These are phyloP conservation scores for Himalopsyche anomala DNA, from an alignment of 2,888 invertebrate genomes.

Conservation along the genomic window DNA sequence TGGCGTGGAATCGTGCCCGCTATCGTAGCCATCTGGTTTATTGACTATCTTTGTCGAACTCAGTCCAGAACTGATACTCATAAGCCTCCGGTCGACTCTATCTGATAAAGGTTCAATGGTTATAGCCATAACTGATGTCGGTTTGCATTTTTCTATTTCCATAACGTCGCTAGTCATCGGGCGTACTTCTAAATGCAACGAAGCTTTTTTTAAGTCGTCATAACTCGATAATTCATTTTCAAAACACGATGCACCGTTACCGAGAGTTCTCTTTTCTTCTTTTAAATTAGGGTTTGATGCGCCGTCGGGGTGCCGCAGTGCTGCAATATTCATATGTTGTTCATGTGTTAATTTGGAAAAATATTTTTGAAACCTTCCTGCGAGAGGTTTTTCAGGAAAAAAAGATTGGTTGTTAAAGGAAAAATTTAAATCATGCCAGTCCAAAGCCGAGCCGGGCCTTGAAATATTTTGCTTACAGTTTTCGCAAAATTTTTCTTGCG, in stretches of 20 bases:
- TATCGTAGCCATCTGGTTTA: constrained; percentile 85
- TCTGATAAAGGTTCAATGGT: constrained; percentile 80
- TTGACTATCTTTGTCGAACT: constrained; percentile 78
- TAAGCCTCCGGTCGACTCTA: constrained; percentile 79
- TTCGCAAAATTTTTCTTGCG: constrained; percentile 85
- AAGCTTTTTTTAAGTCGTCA: constrained; percentile 72
- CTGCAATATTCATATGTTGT: constrained; percentile 79
- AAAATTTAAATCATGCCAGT: constrained; percentile 79
- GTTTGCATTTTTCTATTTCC: constrained; percentile 65
- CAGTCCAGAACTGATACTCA: constrained; percentile 80
- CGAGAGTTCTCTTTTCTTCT: constrained; percentile 81
- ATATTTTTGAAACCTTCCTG: constrained; percentile 82
- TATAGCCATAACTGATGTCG: constrained; percentile 73
- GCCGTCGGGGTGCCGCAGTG: constrained; percentile 91
- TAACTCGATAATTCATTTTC: constrained; percentile 75
- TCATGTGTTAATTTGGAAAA: constrained; percentile 78
- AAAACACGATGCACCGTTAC: constrained; percentile 80
- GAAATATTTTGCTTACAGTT: constrained; percentile 85
- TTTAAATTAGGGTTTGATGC: constrained; percentile 94
- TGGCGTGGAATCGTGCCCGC: constrained; percentile 90
- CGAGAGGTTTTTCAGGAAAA: constrained; percentile 69
- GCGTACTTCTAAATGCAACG: constrained; percentile 66
- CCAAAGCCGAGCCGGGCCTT: constrained; percentile 81
- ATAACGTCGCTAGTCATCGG: constrained; percentile 69
- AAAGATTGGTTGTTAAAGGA: constrained; percentile 75